Base-by-base conservation (phyloP, 2,797 vertebrate genomes). In the Phataginus tetradactyla region DNA sequence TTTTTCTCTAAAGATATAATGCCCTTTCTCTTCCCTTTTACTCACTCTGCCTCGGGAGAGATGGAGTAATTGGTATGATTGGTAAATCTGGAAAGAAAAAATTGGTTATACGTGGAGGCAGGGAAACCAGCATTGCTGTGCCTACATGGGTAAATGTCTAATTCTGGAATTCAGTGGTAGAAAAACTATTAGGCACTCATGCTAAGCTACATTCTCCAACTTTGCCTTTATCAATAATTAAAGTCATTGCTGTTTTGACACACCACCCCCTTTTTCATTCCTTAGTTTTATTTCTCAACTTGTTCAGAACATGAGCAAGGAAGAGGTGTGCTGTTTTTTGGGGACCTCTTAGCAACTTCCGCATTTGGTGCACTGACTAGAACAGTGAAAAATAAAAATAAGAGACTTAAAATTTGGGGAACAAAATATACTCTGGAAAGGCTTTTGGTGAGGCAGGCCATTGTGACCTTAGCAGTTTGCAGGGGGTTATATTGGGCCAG, bases 401-500 rank as follows among this genome's bases (percentile, higher is more conserved):
- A 96, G 80, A 91, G 71, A 53, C 57, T 79, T 91, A 34, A 94
- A 75, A 91, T 75, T 55, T 88, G 72, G 55, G 42, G 34, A 94
- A 49, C 23, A 95, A 93, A 89, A 77, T 79, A 75, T 15, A 63
- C 37, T 89, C 23, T 66, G 68, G 68, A 32, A 95, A 78, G 15
- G n/a, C 21, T 88, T 95, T 88, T 81, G 85, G 49, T 80, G 53
- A 86, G 18, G 49, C n/a, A 86, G 72, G 78, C 14, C 42, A 12
- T 23, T 79, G 23, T 94, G 96, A 96, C 94, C 86, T 91, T 94
- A 85, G 83, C 77, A 66, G 27, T 83, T 81, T 85, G 23, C 9
- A 18, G 34, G 94, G 57, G 34, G 39, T 94, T 90, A 4, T 88
- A 59, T 20, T 21, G 94, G 87, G n/a, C 57, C 49, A 57, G 57